These are phyloP conservation scores for Prunella fulvescens DNA, from an alignment of 2,113 vertebrate species.

Conservation along the genomic window DNA sequence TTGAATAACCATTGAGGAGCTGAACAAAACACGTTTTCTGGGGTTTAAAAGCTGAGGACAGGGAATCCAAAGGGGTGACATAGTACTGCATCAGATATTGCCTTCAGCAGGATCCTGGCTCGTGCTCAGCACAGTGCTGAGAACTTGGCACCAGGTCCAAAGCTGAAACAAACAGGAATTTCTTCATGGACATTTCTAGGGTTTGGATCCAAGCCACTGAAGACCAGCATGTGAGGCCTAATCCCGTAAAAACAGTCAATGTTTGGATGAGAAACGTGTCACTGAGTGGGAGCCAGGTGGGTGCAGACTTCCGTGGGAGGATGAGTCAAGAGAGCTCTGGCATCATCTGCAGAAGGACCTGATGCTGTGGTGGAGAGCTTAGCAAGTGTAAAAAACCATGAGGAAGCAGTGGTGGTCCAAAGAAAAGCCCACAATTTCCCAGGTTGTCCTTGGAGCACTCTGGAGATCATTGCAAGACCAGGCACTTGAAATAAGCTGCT, in stretches of 20 bases:
- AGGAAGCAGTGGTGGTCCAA: not conserved
- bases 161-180: conserved; percentile 20
- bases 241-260: not conserved
- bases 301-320: not conserved
- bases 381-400: not conserved
- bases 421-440: not conserved
- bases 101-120: conserved; percentile 13
- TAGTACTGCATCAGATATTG: not conserved
- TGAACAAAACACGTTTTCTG: not conserved
- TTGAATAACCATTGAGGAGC: not conserved
- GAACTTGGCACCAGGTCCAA: conserved; percentile 10
- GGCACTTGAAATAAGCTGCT: not conserved
- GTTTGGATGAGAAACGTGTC: not conserved
- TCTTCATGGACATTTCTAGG: not conserved
- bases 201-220: not conserved
- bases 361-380: not conserved
- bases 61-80: not conserved
- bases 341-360: not conserved
- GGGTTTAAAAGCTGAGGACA: not conserved
- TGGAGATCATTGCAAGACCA: not conserved
- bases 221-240: not conserved
- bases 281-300: not conserved
- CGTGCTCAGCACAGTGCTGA: not conserved
- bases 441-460: not conserved
- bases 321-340: not conserved